These are phyloP conservation scores for Prionace glauca DNA, from an alignment of 2,797 vertebrate genomes.

Conservation along the genomic window DNA sequence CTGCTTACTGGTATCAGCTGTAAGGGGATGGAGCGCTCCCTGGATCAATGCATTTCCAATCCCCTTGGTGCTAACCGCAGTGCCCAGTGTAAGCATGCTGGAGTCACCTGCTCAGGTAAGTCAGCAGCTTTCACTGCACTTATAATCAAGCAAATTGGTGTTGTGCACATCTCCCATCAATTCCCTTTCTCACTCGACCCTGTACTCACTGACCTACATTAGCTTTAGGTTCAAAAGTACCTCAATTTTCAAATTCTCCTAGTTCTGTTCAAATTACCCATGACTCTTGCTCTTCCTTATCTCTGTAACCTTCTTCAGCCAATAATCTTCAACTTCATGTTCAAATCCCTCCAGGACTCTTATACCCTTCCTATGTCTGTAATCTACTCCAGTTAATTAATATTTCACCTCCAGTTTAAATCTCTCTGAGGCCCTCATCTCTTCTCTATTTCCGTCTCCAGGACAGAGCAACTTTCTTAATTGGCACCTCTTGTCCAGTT, in stretches of 20 bases:
- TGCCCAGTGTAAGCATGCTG: background rate
- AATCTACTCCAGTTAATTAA: background rate
- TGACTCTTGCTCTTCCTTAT: background rate
- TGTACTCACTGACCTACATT: background rate
- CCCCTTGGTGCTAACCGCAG: background rate
- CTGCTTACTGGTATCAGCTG: background rate
- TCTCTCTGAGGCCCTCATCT: background rate
- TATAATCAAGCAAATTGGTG: no score
- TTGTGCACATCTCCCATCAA: background rate
- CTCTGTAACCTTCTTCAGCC: background rate
- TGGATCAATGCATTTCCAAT: background rate
- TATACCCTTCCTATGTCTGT: background rate
- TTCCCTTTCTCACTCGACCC: background rate
- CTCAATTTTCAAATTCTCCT: background rate
- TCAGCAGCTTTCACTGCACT: background rate
- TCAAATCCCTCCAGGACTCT: background rate
- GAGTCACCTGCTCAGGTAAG: conserved; percentile 37
- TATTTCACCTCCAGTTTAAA: background rate
- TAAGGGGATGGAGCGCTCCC: background rate
- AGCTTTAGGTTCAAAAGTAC: background rate
- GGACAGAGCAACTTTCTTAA: background rate
- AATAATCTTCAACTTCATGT: background rate
- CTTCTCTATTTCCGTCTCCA: background rate
- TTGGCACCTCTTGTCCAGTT: background rate
- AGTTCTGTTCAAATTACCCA: no score